Conservation (phyloP, 2,113 vertebrate genomes). For the Cacatua alba region DNA sequence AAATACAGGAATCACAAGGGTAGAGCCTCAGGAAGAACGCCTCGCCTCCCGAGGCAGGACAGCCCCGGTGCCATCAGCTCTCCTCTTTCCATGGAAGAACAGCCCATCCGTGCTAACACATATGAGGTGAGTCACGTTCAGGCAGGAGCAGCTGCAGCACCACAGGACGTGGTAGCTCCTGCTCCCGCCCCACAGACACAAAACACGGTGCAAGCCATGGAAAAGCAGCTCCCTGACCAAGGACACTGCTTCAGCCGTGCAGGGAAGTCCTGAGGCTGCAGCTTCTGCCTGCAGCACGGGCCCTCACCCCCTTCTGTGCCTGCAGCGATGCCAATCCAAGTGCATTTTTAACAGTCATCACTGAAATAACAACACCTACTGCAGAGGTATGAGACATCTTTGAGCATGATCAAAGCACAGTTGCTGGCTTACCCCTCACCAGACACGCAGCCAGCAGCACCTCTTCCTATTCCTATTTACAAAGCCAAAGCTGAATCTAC, state of each 20-base stretch:
- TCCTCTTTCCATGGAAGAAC: not conserved
- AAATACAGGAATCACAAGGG: not conserved
- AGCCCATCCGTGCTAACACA: not conserved
- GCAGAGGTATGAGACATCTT: not conserved
- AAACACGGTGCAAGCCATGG: not conserved
- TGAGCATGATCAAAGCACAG: not conserved
- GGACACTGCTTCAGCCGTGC: not conserved
- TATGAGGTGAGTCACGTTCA: not conserved
- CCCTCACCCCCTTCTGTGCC: not conserved
- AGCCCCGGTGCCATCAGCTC: not conserved
- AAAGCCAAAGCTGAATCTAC: not conserved
- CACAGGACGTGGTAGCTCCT: not conserved
- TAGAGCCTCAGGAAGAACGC: not conserved
- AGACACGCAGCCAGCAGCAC: not conserved
- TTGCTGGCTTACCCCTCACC: not conserved
- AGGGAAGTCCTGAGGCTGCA: not conserved
- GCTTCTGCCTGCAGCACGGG: not conserved
- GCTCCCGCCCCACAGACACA: not conserved
- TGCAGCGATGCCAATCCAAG: not conserved
- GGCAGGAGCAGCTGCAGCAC: not conserved
- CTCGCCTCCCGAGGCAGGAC: not conserved
- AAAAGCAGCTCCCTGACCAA: not conserved
- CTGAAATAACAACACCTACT: not conserved
- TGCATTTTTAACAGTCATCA: not conserved
- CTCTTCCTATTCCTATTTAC: accelerated